These are phyloP conservation scores for Lasioglossum calceatum DNA, from an alignment of 2,888 invertebrate species.

Conservation along the genomic window DNA sequence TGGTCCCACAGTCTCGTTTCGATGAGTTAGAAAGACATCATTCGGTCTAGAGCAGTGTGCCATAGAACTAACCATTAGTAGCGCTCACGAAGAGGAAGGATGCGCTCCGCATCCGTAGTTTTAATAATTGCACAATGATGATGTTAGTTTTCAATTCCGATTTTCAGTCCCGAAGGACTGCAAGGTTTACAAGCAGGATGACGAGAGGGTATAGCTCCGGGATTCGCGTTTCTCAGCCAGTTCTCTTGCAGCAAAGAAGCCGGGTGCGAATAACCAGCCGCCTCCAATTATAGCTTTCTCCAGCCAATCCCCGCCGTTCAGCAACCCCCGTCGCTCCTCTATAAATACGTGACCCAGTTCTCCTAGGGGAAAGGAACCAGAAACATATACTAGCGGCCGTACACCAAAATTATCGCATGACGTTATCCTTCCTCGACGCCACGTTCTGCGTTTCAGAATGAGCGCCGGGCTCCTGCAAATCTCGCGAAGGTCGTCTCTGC, in stretches of 20 bases:
- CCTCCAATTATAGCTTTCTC: slow-evolving; percentile 73
- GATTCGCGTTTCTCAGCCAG: neutral
- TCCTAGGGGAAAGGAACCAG: slow-evolving; percentile 42
- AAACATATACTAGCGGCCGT: slow-evolving; percentile 45
- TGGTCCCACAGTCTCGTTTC: neutral
- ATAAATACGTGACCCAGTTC: slow-evolving; percentile 82
- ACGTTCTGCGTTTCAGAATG: neutral
- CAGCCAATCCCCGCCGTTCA: slow-evolving; percentile 63
- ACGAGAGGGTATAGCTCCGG: slow-evolving; percentile 17
- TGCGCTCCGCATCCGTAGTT: too few relatives aligned
- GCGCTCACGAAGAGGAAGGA: too few relatives aligned
- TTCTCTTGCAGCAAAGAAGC: neutral
- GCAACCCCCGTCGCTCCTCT: slow-evolving; percentile 77
- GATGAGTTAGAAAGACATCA: neutral
- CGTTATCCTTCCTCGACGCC: slow-evolving; percentile 38
- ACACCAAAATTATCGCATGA: slow-evolving; percentile 72
- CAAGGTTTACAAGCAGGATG: neutral
- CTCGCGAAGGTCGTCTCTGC: neutral
- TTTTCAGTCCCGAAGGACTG: neutral
- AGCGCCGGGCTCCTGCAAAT: neutral
- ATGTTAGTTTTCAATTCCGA: neutral
- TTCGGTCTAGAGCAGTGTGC: too few relatives aligned
- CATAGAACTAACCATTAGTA: too few relatives aligned
- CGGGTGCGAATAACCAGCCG: slow-evolving; percentile 62
- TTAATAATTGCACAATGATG: neutral